Base-by-base conservation (phyloP, 2,113 vertebrate species). In the Petaurus breviceps region DNA sequence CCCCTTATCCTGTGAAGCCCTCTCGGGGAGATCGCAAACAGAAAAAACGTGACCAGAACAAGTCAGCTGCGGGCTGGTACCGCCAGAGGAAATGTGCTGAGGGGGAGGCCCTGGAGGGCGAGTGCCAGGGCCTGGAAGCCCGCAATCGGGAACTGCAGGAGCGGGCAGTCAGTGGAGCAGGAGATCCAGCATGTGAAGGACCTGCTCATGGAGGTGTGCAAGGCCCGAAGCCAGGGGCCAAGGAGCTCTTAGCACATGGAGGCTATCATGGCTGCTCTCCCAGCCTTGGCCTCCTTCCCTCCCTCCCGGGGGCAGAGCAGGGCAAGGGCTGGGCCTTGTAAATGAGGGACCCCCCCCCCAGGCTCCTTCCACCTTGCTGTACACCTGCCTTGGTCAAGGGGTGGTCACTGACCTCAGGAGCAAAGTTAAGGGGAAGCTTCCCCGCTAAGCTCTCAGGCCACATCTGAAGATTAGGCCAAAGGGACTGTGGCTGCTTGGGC, bases 111-210 rank as follows among this genome's bases (percentile, higher is more conserved):
- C 97, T 99, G 97, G 99, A 99, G 97, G 99, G 99, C 43, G 99
- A 99, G 97, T 99, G 99, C 97, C 99, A 99, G 91, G 98, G 99
- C 92, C 98, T 99, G 28, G 99, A 99, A 97, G 99, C 99, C 0
- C 98, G 99, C 96, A 99, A 99, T 98, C 99, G 99, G 3, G 99
- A 99, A 97, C 98, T 99, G 93, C 98, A 99, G 47, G 99, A 99
- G 98, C 99, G 99, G 98, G 99, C 99, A 99, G 97, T 99, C 99
- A 0, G 99, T 99, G 93, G 99, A 99, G 97, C 98, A 99, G 6
- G 99, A 99, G 98, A 99, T 99, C 98, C 99, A 99, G 97, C 99
- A 99, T 0, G 99, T 99, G 91, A 99, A 99, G 98, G 99, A 99
- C 96, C 98, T 99, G 96, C 99, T 99, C 95, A 99, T 99, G 43